Evolutionary conservation across 2,797 vertebrate species (phyloP), one percentile per base, ranked within the genome.

Genomic region (Oophaga sylvatica): DNA sequence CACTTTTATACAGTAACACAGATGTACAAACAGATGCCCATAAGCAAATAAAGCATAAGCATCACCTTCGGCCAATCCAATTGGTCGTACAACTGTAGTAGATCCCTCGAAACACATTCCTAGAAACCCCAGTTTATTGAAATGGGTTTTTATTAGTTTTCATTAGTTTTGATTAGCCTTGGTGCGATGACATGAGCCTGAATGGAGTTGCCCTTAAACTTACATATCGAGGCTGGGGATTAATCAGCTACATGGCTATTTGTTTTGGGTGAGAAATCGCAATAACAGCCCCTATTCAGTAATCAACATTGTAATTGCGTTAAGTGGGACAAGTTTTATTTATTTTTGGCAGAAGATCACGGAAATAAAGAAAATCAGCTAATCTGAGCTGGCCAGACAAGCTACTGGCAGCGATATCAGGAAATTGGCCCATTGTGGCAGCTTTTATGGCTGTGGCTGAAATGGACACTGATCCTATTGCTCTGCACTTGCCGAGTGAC

Each of bases 391-490:
- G 75, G 48, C 45, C 75, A 26, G 75, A 77, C 75, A 48, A 3
- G 45, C 22, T 53, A 77, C 75, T 77, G 75, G 75, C 75, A 77
- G 48, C 48, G 16, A 8, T 5, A 56, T n/a, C 45, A 26, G 75
- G 75, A 77, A 53, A 56, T 1, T 0, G 11, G 75, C 75, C 75
- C 75, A 77, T 56, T 56, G 53, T 16, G 16, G 22, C 75, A 56
- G 75, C 45, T 77, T 26, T 13, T 26, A 56, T 16, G 75, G 75
- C 75, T 56, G 12, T 7, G 75, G 45, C 22, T 26, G 75, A 53
- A 26, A 77, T 77, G 75, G 75, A 77, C 45, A 77, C 45, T 16
- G 75, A 77, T 77, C 75, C 45, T 45, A 53, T 53, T 53, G 73
- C 45, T 48, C 73, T 53, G 73, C 11, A 53, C 73, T 76, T 76